Percentiles rank a stretch among this genome's conserved stretches.
These are phyloP conservation scores for Nematostella vectensis DNA, from an alignment of 92 coral and sea anemone genomes.

Conservation along the genomic window DNA sequence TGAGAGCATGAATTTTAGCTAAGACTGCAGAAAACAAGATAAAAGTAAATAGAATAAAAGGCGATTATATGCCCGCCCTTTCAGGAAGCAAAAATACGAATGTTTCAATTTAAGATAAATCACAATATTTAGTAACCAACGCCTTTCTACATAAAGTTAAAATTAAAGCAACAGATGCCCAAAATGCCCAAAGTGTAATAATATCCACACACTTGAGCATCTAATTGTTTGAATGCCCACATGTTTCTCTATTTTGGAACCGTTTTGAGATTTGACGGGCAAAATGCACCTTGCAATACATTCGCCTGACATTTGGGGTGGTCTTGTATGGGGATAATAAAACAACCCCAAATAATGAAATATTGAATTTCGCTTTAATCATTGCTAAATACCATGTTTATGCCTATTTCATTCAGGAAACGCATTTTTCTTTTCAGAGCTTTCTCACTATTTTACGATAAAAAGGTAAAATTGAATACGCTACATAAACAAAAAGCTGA, in stretches of 20 bases:
- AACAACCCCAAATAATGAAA: not conserved
- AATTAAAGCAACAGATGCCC: not conserved
- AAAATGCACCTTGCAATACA: not conserved
- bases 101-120: not conserved
- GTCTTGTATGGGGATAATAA: not conserved
- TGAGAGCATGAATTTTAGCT: no score
- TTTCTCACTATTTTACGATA: no score
- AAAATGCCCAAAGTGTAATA: not conserved
- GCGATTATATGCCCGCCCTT: not conserved
- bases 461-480: no score
- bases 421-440: not conserved
- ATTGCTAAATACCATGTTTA: not conserved
- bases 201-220: not conserved
- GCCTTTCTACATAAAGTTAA: not conserved
- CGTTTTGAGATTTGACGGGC: not conserved
- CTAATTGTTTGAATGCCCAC: not conserved
- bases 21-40: not conserved
- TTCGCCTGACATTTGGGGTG: not conserved
- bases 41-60: not conserved
- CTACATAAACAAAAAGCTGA: no score
- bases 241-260: not conserved
- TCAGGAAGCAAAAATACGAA: not conserved
- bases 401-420: not conserved
- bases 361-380: not conserved
- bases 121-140: no score